phyloP scores from a whole-genome alignment of 2,888 invertebrate genomes.

The Apamea monoglypha region DNA sequence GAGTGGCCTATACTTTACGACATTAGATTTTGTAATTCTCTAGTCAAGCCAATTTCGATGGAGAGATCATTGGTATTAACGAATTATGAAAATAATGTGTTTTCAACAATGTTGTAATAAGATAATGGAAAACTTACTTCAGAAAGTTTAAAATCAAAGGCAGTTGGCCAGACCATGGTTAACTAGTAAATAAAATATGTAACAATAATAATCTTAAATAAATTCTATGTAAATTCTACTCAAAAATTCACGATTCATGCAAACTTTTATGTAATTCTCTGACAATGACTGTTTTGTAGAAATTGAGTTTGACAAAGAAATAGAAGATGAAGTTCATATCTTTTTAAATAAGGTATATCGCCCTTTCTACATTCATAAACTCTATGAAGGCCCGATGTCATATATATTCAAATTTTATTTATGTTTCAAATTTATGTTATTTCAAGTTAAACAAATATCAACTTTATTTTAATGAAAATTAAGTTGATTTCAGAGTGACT shows the following conservation, averaged over 20 bases:
- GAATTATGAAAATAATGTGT: neutral
- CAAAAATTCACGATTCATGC: slow-evolving; percentile 10
- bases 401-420: no score
- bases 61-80: neutral
- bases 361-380: neutral
- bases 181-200: slow-evolving; percentile 44
- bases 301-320: slow-evolving; percentile 15
- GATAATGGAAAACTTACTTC: slow-evolving; percentile 74
- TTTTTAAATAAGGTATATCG: neutral
- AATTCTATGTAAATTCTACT: slow-evolving; percentile 22
- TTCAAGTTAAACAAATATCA: no score
- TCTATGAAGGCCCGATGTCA: neutral
- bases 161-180: slow-evolving; percentile 85
- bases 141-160: slow-evolving; percentile 76
- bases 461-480: no score
- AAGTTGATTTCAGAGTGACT: no score
- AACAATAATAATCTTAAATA: slow-evolving; percentile 31
- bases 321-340: neutral
- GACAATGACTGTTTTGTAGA: slow-evolving; percentile 12
- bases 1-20: no score
- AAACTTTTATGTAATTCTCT: slow-evolving; percentile 10
- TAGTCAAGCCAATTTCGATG: neutral
- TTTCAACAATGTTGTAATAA: slow-evolving; percentile 4
- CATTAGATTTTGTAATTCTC: neutral
- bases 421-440: no score